Conservation (phyloP, 2,113 vertebrate species). For the Pterophyllum scalare region DNA sequence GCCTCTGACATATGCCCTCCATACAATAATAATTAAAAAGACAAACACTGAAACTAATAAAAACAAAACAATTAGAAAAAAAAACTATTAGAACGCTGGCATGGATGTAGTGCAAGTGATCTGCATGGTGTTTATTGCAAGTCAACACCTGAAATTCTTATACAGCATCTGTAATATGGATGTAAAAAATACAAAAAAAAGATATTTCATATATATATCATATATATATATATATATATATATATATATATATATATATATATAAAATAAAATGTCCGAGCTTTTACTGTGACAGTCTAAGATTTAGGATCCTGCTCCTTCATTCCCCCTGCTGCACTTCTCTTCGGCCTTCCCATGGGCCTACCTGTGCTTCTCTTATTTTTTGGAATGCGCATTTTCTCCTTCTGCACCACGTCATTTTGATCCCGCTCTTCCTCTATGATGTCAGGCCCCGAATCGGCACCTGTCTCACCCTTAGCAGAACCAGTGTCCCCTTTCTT, state of each 20-base stretch:
- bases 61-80: background rate
- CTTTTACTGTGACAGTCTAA: background rate
- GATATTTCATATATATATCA: no score
- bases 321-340: background rate
- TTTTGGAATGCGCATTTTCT: background rate
- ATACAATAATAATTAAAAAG: background rate
- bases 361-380: conserved; percentile 27
- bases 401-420: background rate
- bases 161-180: background rate
- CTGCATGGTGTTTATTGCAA: background rate
- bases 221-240: no score
- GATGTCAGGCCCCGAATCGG: background rate
- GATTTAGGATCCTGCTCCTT: no score
- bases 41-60: background rate
- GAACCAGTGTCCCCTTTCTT: background rate
- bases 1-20: background rate
- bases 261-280: no score
- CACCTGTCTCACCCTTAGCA: background rate
- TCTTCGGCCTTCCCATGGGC: conserved; percentile 53
- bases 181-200: background rate
- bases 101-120: background rate
- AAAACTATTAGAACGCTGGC: background rate
- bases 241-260: no score
- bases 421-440: background rate
- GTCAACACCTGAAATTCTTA: background rate